These are phyloP conservation scores for Drosophila hamatofila DNA, from an alignment of 2,888 invertebrate genomes.

Conservation along the genomic window DNA sequence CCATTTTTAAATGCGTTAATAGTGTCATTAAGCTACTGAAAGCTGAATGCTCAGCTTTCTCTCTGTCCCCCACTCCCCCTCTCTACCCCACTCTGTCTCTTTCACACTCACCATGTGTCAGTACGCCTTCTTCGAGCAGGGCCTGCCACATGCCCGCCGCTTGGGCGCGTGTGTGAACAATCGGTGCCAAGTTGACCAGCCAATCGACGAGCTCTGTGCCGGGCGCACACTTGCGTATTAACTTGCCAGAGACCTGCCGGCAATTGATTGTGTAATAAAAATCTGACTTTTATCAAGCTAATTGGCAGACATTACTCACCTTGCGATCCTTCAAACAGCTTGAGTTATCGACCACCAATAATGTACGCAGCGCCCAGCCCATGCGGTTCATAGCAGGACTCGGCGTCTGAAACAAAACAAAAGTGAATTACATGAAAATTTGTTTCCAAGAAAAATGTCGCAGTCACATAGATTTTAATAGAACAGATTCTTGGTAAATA, in stretches of 20 bases:
- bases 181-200: conserved; percentile 88
- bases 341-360: conserved; percentile 88
- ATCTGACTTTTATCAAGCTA: conserved; percentile 6
- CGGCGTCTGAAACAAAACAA: conserved; percentile 85
- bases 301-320: conserved; percentile 71
- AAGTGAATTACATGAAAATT: not conserved
- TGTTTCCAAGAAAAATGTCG: not conserved
- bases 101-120: conserved; percentile 89
- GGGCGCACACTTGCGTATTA: conserved; percentile 90
- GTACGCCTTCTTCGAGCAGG: conserved; percentile 91
- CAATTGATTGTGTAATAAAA: conserved; percentile 13
- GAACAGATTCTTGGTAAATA: not conserved
- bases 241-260: conserved; percentile 86
- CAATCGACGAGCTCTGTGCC: conserved; percentile 93
- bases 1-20: conserved; percentile 34
- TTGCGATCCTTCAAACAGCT: conserved; percentile 89
- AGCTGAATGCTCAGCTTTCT: not conserved
- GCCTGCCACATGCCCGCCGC: conserved; percentile 94
- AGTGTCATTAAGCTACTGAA: conserved; percentile 17
- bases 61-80: not conserved
- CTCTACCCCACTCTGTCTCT: not conserved
- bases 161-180: conserved; percentile 89
- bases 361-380: conserved; percentile 89
- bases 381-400: conserved; percentile 89
- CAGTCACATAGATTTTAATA: not conserved